Percentiles rank a stretch among this genome's conserved stretches.
phyloP scores from a whole-genome alignment of 2,797 vertebrate species.

The Ctenopoma kingsleyae region DNA sequence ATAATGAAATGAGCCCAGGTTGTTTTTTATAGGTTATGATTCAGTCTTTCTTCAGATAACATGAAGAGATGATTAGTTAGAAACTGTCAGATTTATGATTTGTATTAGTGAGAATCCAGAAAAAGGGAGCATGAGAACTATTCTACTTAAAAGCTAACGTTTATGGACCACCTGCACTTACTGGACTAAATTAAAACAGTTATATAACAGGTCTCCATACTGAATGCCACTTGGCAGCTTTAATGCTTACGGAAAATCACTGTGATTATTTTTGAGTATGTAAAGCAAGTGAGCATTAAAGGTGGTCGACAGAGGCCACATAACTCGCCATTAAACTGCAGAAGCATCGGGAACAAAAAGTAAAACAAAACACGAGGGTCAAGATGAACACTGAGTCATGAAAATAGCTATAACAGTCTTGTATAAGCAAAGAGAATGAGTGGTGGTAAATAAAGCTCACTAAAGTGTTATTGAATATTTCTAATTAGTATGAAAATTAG shows the following conservation, averaged over 20 bases:
- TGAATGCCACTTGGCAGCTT: neutral
- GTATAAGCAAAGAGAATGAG: too few relatives aligned
- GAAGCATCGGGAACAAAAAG: neutral
- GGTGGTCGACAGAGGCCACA: too few relatives aligned
- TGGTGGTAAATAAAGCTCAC: neutral
- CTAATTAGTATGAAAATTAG: too few relatives aligned
- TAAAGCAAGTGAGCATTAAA: neutral
- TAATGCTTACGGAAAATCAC: neutral
- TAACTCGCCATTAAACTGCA: neutral
- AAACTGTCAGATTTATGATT: neutral
- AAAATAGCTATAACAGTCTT: neutral
- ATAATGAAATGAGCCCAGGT: too few relatives aligned
- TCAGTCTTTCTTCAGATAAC: too few relatives aligned
- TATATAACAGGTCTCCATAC: neutral
- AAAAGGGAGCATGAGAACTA: neutral
- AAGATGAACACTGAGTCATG: neutral
- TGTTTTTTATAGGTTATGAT: too few relatives aligned
- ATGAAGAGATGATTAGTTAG: too few relatives aligned
- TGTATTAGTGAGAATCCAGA: neutral
- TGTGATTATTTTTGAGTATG: constrained; percentile 2
- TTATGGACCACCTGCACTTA: neutral
- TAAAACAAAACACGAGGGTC: neutral
- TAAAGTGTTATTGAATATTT: too few relatives aligned
- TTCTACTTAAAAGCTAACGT: neutral
- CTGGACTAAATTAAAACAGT: neutral